A percentile compares a stretch with the other conserved stretches of the same genome.
phyloP scores from a whole-genome alignment of 1,140 invertebrate genomes.

The Drosophila ficusphila region DNA sequence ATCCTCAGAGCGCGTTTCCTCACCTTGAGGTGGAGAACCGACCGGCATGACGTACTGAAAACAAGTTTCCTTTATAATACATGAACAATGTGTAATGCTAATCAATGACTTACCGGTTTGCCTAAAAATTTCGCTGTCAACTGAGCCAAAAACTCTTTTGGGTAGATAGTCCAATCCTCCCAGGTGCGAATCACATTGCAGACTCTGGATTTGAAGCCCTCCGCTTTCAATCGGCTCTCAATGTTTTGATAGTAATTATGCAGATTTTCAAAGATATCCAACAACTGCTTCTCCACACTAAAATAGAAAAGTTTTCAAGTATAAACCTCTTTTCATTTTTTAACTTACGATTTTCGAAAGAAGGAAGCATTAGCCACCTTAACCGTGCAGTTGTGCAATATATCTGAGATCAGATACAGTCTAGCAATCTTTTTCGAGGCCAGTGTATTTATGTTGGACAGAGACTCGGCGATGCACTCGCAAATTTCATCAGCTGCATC shows the following conservation, averaged over 20 bases:
- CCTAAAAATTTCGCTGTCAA: slow-evolving; percentile 97
- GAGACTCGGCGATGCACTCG: slow-evolving; percentile 93
- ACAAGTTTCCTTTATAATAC: background rate
- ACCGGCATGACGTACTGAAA: slow-evolving; percentile 32
- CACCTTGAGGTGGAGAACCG: slow-evolving; percentile 36
- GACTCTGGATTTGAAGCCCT: slow-evolving; percentile 98
- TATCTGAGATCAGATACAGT: slow-evolving; percentile 98
- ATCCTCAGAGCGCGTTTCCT: slow-evolving; percentile 61
- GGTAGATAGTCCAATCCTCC: slow-evolving; percentile 99
- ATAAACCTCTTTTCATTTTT: background rate
- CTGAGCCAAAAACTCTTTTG: slow-evolving; percentile 95
- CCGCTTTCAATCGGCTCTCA: slow-evolving; percentile 95
- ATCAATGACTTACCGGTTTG: slow-evolving; percentile 47
- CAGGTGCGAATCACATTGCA: slow-evolving; percentile 97
- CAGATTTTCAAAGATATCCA: slow-evolving; percentile 94
- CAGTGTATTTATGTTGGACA: slow-evolving; percentile 92
- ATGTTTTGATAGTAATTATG: slow-evolving; percentile 91
- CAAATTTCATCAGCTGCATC: slow-evolving; percentile 98
- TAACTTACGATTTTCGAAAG: slow-evolving; percentile 93
- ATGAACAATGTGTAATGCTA: background rate
- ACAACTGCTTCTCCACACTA: slow-evolving; percentile 94
- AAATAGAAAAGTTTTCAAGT: background rate
- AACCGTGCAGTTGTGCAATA: slow-evolving; percentile 97
- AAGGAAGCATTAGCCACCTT: slow-evolving; percentile 99
- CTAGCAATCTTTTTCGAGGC: slow-evolving; percentile 96